Evolutionary conservation across 2,113 vertebrate genomes (phyloP), one percentile per base, ranked within the genome.

Genomic region (Hepsetus odoe): DNA sequence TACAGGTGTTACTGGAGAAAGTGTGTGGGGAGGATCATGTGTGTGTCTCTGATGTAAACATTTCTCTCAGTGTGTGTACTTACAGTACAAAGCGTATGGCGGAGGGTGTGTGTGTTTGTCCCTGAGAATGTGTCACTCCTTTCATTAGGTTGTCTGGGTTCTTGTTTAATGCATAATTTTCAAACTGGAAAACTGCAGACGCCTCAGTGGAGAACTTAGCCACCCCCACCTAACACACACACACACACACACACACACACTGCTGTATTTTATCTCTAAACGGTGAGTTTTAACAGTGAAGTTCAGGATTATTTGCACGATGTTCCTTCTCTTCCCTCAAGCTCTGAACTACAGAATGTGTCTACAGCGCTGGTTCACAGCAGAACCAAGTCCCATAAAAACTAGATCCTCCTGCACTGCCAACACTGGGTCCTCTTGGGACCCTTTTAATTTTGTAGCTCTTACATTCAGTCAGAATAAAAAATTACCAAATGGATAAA

Each of bases 1-100:
- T 66, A 30, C 46, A 87, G 86, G 76, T 87, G 14, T 2, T 78
- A 49, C 74, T 87, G 76, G 86, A 87, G 51, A 69, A 86, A 70
- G 40, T 42, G 40, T 42, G 42, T 14, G 62, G 49, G 14, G 22
- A 32, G 28, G 26, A 87, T 76, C 79, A 86, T 20, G 33, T 42
- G 26, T 18, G 28, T 35, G 65, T 68, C 40, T 46, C 33, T 59
- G 32, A 8, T 42, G 40, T 42, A 11, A 11, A 30, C 10, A 62
- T 55, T 10, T 24, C 32, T 30, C 42, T 51, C 14, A 33, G 11
- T 30, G 38, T 53, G 16, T n/a, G 3, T 42, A 77, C 84, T 84
- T 58, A 87, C 86, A 87, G 73, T 3, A 87, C 86, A 26, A 24
- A 87, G 44, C 81, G 76, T 49, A 87, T 87, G 22, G 86, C 86